Conservation (phyloP, 2,888 invertebrate species). For the Drosophila kambysellisi region DNA sequence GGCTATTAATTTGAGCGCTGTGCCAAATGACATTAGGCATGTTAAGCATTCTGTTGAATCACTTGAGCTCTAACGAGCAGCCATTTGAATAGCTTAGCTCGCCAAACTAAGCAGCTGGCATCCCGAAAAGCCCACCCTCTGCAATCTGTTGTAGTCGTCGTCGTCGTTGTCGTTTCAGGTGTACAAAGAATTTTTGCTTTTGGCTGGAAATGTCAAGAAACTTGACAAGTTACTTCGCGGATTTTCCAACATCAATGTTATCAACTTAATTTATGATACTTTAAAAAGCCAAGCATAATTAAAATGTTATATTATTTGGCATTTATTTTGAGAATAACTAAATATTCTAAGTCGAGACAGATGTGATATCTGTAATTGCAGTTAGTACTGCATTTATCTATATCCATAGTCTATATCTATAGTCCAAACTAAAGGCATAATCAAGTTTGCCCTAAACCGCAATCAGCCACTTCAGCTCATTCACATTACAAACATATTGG, state of each 20-base stretch:
- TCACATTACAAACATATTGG: conserved; percentile 24
- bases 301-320: neutral
- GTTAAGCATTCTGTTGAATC: conserved; percentile 79
- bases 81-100: conserved; percentile 74
- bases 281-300: conserved; percentile 4
- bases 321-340: neutral
- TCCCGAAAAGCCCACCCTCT: conserved; percentile 3
- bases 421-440: neutral
- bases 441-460: conserved; percentile 10
- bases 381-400: neutral
- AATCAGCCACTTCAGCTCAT: conserved; percentile 24
- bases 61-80: conserved; percentile 77
- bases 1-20: conserved; percentile 77
- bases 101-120: conserved; percentile 39
- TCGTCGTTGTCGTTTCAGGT: conserved; percentile 19
- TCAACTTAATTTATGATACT: conserved; percentile 1
- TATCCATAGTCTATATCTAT: too few relatives aligned
- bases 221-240: conserved; percentile 53
- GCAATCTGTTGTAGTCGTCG: neutral
- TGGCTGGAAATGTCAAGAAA: conserved; percentile 36
- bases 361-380: neutral
- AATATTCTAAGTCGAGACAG: neutral
- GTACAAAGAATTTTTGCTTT: conserved; percentile 32
- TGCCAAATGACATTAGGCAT: conserved; percentile 79
- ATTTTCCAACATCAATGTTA: conserved; percentile 17